A percentile compares a stretch with the other conserved stretches of the same genome.
Conservation (phyloP, 2,797 vertebrate species). For the Phoeniculus purpureus region DNA sequence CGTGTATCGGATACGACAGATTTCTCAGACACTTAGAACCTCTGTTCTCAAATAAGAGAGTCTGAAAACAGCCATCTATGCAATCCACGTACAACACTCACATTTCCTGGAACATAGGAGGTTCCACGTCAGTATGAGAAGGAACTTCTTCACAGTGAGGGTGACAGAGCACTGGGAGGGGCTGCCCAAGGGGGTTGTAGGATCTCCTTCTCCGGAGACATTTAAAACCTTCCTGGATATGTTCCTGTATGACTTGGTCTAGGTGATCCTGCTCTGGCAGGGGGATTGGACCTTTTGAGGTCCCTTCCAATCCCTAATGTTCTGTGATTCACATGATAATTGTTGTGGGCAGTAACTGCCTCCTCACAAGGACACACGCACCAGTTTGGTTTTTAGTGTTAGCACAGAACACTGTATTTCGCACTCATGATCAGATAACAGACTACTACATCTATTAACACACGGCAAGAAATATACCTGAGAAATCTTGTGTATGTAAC, state of each 20-base stretch:
- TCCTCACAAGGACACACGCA: not conserved
- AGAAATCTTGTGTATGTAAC: not conserved
- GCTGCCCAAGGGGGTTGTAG: too few relatives aligned
- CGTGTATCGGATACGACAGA: not conserved
- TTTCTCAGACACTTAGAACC: not conserved
- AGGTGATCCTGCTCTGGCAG: too few relatives aligned
- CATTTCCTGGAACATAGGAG: not conserved
- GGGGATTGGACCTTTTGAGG: too few relatives aligned
- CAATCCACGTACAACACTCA: not conserved
- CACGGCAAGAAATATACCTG: not conserved
- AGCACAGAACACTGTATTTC: not conserved
- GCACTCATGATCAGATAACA: not conserved
- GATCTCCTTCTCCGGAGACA: too few relatives aligned
- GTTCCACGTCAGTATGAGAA: too few relatives aligned
- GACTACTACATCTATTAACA: not conserved
- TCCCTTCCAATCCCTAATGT: too few relatives aligned
- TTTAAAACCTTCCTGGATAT: too few relatives aligned
- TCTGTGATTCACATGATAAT: not conserved
- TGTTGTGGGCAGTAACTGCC: not conserved
- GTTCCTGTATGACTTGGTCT: too few relatives aligned
- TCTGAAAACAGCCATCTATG: not conserved
- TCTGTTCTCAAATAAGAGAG: not conserved
- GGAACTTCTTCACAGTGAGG: too few relatives aligned
- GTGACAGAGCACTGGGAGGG: too few relatives aligned
- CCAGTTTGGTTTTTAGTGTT: not conserved